A percentile compares a stretch with the other conserved stretches of the same genome.
phyloP scores from a whole-genome alignment of 2,888 invertebrate species.

The Pogonocherus hispidulus region DNA sequence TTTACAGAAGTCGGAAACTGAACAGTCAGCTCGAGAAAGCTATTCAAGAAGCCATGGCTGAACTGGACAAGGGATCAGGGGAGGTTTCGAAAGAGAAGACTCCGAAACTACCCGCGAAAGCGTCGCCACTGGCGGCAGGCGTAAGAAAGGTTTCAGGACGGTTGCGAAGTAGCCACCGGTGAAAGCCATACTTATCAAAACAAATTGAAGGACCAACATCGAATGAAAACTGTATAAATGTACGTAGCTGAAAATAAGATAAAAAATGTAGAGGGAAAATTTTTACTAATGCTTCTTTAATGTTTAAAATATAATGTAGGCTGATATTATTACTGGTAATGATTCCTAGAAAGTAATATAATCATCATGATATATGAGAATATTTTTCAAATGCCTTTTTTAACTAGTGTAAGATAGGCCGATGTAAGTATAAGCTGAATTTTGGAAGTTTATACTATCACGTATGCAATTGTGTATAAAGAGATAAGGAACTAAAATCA shows the following conservation, averaged over 20 bases:
- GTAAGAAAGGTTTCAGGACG: constrained; percentile 66
- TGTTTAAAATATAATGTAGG: constrained; percentile 53
- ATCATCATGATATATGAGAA: constrained; percentile 58
- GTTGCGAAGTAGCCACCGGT: constrained; percentile 69
- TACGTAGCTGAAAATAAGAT: constrained; percentile 27
- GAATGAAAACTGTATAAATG: constrained; percentile 53
- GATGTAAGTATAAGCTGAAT: constrained; percentile 36
- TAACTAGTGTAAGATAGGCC: constrained; percentile 49
- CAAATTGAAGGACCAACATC: constrained; percentile 64
- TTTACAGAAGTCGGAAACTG: constrained; percentile 90
- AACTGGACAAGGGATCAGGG: constrained; percentile 77
- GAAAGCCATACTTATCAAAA: constrained; percentile 40
- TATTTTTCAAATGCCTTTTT: constrained; percentile 68
- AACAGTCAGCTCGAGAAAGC: constrained; percentile 91
- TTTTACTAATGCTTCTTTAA: constrained; percentile 62
- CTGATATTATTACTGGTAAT: constrained; percentile 60
- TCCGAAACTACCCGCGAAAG: constrained; percentile 52
- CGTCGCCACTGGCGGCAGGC: constrained; percentile 17
- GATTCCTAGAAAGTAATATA: constrained; percentile 65
- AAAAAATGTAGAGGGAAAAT: constrained; percentile 46
- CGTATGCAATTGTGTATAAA: constrained; percentile 32
- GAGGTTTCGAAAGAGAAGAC: constrained; percentile 57
- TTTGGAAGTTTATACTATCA: constrained; percentile 42
- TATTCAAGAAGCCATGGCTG: constrained; percentile 93
- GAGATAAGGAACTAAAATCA: constrained; percentile 32